Evolutionary conservation across 2,797 vertebrate species (phyloP), one percentile per base, ranked within the genome.

Genomic region (Lates japonicus): DNA sequence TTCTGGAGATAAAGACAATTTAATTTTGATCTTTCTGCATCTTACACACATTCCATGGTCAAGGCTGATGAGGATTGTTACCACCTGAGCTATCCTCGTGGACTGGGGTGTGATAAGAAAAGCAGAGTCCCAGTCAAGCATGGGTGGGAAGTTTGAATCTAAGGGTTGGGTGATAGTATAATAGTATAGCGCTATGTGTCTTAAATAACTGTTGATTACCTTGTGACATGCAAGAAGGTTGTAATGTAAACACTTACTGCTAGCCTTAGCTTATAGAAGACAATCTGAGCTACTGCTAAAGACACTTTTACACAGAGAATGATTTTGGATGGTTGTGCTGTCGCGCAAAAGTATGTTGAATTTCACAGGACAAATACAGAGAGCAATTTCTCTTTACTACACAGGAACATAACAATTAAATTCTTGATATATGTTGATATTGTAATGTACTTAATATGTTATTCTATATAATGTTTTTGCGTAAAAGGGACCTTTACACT

Each of bases 1-100:
- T 92, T 91, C 89, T 89, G 86, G 90, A 95, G 96, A 96, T 96
- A 95, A 95, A 96, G 95, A 96, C 95, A 95, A 95, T 95, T 96
- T 95, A 95, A 96, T 96, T 96, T 95, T 94, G 96, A 95, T n/a
- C n/a, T n/a, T 95, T 95, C 93, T 88, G 14, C 61, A 35, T 1
- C 54, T 29, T 63, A 63, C 66, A 67, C 75, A 78, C 81, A 66
- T 48, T 78, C 62, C 39, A 48, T 91, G 91, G 92, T 93, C 90
- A 92, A 87, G 68, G 70, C 57, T 57, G 77, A 88, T 70, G 81
- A 79, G 71, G 69, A 85, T 80, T 5, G 12, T 51, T 52, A 42
- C 57, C 65, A 78, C 62, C 74, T n/a, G n/a, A 67, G 74, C 42
- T 67, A 59, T 69, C 14, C 49, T 4, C 55, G 48, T 46, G 33